Evolutionary conservation across 2,113 vertebrate species (phyloP), one percentile per base, ranked within the genome.

Genomic region (Carollia perspicillata): DNA sequence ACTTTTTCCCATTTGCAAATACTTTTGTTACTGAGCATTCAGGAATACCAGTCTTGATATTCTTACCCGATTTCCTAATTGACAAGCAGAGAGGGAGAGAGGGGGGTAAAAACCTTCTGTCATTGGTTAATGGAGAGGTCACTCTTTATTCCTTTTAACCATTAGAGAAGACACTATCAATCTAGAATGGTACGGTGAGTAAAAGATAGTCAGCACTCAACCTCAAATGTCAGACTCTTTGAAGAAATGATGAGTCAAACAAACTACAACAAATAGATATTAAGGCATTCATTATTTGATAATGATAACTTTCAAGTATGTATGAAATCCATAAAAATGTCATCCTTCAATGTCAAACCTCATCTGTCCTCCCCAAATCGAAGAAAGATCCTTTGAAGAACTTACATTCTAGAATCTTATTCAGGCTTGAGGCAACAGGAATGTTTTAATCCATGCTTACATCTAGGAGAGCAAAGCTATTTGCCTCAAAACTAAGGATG

Each of bases 401-500:
- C 23, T 93, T 72, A 92, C 18, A 95, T 84, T 91, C 33, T 87
- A 94, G 72, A 93, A 94, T 93, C 26, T 65, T 69, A 91, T 49
- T 94, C 37, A 55, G 63, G 44, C 78, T 92, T 53, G 12, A 93
- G 18, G 58, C 85, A 95, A 94, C 35, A 90, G 55, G n/a, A 90
- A 16, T 79, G 74, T 35, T 95, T 97, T 68, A 81, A 77, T 90
- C 47, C 55, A 49, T 49, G 42, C 74, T 95, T 86, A 96, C 94
- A 66, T 84, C 74, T 91, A 94, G 16, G 55, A 55, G 69, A 88
- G 51, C 37, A 85, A 93, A 92, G 78, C 40, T 90, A 49, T 92
- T 71, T 95, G 74, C 72, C 51, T 95, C 63, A 91, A 90, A 95
- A 96, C 84, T 49, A 95, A 95, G 44, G 40, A n/a, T 81, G 30